Evolutionary conservation across 2,888 invertebrate genomes (phyloP).

Genomic region (Campaea margaritaria): DNA sequence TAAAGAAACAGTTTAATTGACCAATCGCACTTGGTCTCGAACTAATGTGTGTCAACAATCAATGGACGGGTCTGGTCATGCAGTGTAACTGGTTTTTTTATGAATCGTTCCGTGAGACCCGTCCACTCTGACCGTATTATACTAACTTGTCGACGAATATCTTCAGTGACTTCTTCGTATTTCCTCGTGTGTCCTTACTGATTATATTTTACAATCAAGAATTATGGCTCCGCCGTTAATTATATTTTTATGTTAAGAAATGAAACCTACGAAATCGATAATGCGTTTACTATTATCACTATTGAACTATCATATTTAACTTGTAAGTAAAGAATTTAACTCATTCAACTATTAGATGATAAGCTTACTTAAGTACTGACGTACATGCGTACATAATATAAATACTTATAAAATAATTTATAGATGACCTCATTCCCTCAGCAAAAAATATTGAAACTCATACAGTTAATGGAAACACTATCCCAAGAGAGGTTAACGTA

Average conservation of each 20-base stretch:
- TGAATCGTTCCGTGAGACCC: constrained; percentile 37
- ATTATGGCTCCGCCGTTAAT: no score
- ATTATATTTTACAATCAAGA: no score
- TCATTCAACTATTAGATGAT: no score
- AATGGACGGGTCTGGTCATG: constrained; percentile 23
- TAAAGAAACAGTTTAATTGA: constrained; percentile 13
- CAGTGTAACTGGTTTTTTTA: constrained; percentile 35
- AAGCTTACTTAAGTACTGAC: no score
- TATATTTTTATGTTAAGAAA: no score
- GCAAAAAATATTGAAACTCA: constrained; percentile 17
- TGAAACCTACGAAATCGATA: no score
- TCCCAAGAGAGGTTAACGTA: constrained; percentile 23
- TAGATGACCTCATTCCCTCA: constrained; percentile 18
- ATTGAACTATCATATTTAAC: no score
- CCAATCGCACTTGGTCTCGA: constrained; percentile 25
- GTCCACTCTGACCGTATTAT: constrained; percentile 21
- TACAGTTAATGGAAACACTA: constrained; percentile 34
- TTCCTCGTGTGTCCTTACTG: not conserved
- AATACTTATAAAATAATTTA: no score
- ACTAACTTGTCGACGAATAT: constrained; percentile 18
- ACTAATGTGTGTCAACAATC: constrained; percentile 40
- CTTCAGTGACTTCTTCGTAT: constrained; percentile 5
- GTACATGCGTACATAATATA: no score
- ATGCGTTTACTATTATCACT: no score
- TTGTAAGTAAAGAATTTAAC: no score